Evolutionary conservation across 1,140 invertebrate species (phyloP), one percentile per base, ranked within the genome.

Genomic region (Alviniconcha marisindica): DNA sequence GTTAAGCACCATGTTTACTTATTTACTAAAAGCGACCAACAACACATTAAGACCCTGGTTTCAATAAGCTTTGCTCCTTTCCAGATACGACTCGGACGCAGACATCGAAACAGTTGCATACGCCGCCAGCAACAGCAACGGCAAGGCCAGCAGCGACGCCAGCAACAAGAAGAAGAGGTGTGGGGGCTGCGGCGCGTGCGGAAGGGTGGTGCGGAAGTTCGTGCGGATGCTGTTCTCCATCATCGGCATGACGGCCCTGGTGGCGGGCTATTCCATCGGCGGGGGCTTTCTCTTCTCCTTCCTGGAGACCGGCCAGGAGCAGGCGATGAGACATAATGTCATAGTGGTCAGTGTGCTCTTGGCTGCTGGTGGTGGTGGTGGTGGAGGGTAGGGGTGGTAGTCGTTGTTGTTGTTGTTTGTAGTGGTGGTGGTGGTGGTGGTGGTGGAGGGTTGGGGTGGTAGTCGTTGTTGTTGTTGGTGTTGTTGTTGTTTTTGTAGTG

Each of bases 261-360:
- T 79, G 31, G 31, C 40, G 21, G 77, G 77, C 4, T 79, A 79
- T 33, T 24, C 77, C 36, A 63, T 79, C 0, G 77, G 48, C 7
- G 77, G 77, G 1, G 77, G 77, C 33, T 79, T 79, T 40, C 24
- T 79, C 38, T 79, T 79, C 28, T n/a, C 40, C 12, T 79, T 38
- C 36, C 54, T 79, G 60, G 77, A 79, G 54, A 42, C 24, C 33
- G 51, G 31, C 10, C 54, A 79, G 24, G 44, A 56, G 28, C 36
- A 56, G 54, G 15, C 28, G 38, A 60, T 60, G 14, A 60, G 77
- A 38, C 21, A 51, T 4, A 40, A 77, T 24, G 36, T 77, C 18
- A 24, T 71, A 15, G 36, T 36, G 69, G 69, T 71, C 33, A 40
- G 69, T 71, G 10, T 71, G n/a, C n/a, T n/a, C n/a, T n/a, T 48